phyloP scores from a whole-genome alignment of 2,888 invertebrate genomes.

The Callyntrura guangdongensis region DNA sequence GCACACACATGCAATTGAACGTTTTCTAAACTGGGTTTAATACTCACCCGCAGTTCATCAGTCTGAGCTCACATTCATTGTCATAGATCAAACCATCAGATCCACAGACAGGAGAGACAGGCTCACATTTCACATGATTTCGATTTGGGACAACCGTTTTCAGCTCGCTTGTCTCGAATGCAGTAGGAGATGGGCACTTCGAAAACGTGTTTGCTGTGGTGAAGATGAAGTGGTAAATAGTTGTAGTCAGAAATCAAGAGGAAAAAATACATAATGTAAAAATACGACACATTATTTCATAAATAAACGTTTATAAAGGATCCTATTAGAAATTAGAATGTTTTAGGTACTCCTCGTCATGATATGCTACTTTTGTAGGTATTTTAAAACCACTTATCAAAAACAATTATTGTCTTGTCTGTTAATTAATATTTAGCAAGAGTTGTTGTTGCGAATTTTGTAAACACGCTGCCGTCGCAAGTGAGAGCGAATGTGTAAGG shows the following conservation, averaged over 20 bases:
- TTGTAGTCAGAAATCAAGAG: too few species aligned
- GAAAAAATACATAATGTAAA: conserved; percentile 5
- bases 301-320: not conserved
- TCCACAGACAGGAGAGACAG: conserved; percentile 92
- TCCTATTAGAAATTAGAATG: not conserved
- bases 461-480: not conserved
- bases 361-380: not conserved
- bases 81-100: conserved; percentile 95
- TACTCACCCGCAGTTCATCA: conserved; percentile 95
- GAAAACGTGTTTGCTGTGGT: conserved; percentile 93
- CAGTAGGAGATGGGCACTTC: conserved; percentile 97
- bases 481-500: conserved; percentile 11
- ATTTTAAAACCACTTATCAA: conserved; percentile 4
- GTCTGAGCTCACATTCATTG: conserved; percentile 95
- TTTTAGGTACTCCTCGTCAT: not conserved
- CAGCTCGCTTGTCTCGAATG: conserved; percentile 87
- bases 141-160: conserved; percentile 85
- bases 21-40: conserved; percentile 1
- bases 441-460: not conserved
- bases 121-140: conserved; percentile 90
- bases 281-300: conserved; percentile 19
- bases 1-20: not conserved
- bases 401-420: conserved; percentile 55
- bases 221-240: not conserved
- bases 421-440: conserved; percentile 59